These are phyloP conservation scores for Xenopus tropicalis DNA, from an alignment of 2,113 vertebrate genomes.

Conservation along the genomic window DNA sequence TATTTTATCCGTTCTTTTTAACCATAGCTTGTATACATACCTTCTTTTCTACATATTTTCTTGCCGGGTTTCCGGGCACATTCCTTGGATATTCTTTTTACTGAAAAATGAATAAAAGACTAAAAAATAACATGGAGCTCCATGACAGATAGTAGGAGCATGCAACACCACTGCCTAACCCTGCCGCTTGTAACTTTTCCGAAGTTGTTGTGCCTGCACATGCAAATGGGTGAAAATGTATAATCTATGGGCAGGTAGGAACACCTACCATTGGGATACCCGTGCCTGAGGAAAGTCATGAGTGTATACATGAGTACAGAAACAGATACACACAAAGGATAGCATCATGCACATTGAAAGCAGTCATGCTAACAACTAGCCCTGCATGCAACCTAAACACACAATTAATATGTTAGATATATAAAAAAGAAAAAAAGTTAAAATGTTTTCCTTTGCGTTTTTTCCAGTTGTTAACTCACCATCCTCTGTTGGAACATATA, in stretches of 20 bases:
- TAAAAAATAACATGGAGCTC: constrained; percentile 99
- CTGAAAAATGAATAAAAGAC: constrained; percentile 99
- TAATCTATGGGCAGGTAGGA: constrained; percentile 73
- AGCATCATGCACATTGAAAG: constrained; percentile 78
- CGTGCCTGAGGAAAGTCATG: constrained; percentile 69
- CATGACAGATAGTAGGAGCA: constrained; percentile 89
- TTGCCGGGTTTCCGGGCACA: constrained; percentile 99
- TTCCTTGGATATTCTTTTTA: constrained; percentile 99
- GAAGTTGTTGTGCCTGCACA: constrained; percentile 77
- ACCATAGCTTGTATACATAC: constrained; percentile 90
- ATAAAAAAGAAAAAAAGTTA: constrained; percentile 63
- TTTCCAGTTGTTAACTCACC: constrained; percentile 83
- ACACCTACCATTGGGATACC: constrained; percentile 74
- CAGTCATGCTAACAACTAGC: constrained; percentile 79
- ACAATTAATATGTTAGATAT: constrained; percentile 66
- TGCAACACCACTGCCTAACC: constrained; percentile 83
- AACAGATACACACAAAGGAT: constrained; percentile 58
- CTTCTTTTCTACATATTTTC: constrained; percentile 99
- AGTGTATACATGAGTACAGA: constrained; percentile 55
- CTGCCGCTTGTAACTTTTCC: constrained; percentile 53
- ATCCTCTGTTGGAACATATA: constrained; percentile 98
- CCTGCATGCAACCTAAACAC: constrained; percentile 77
- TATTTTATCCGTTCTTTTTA: constrained; percentile 54
- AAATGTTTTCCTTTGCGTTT: constrained; percentile 57
- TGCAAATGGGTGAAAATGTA: constrained; percentile 86